Evolutionary conservation across 1,140 invertebrate species (phyloP).

Genomic region (Calliopsis andreniformis): DNA sequence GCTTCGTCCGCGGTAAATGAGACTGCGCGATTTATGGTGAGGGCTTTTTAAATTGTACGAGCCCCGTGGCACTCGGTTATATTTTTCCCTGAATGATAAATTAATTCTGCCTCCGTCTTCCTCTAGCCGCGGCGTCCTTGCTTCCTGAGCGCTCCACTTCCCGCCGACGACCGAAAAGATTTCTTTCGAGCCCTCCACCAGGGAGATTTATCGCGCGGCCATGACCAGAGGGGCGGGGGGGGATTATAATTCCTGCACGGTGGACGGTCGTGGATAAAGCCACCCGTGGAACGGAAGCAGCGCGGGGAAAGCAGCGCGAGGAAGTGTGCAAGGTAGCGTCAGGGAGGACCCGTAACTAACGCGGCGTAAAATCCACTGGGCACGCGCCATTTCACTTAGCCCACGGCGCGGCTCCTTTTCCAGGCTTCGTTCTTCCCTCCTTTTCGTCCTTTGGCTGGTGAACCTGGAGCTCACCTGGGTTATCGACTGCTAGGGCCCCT

Average conservation of each 20-base stretch:
- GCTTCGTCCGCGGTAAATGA: slow-evolving; percentile 13
- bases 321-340: slow-evolving; percentile 51
- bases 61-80: neutral
- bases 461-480: no score
- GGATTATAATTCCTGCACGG: slow-evolving; percentile 30
- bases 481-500: no score
- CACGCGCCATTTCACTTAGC: slow-evolving; percentile 74
- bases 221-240: slow-evolving; percentile 1
- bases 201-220: slow-evolving; percentile 40
- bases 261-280: slow-evolving; percentile 1
- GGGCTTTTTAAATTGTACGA: slow-evolving; percentile 35
- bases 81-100: slow-evolving; percentile 38
- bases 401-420: slow-evolving; percentile 66
- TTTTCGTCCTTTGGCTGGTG: no score
- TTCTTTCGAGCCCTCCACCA: slow-evolving; percentile 12
- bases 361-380: slow-evolving; percentile 69
- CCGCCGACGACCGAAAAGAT: slow-evolving; percentile 28
- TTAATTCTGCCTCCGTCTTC: slow-evolving; percentile 32
- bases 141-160: neutral
- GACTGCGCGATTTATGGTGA: slow-evolving; percentile 36
- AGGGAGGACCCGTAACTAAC: slow-evolving; percentile 69
- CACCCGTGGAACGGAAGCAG: slow-evolving; percentile 8
- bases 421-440: slow-evolving; percentile 31
- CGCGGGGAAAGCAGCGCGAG: slow-evolving; percentile 7
- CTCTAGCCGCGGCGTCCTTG: neutral